These are phyloP conservation scores for Larimichthys crocea DNA, from an alignment of 2,113 vertebrate species.

Conservation along the genomic window DNA sequence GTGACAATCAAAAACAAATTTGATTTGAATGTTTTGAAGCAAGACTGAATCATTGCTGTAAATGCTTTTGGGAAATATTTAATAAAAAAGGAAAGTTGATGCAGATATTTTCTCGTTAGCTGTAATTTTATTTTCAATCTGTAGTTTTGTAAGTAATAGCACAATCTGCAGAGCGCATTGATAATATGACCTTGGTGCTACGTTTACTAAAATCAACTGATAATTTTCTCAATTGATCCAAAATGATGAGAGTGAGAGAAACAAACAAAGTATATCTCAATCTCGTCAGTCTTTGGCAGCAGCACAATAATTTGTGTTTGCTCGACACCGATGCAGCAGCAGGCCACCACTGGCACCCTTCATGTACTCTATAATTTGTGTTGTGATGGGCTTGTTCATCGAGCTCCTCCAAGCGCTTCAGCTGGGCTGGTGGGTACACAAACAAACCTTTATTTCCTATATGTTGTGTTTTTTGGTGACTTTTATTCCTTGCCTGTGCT, in stretches of 20 bases:
- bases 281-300: slow-evolving; percentile 24
- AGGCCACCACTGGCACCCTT: slow-evolving; percentile 31
- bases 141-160: slow-evolving; percentile 26
- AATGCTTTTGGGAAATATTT: slow-evolving; percentile 40
- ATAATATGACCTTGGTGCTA: slow-evolving; percentile 13
- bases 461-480: slow-evolving; percentile 13
- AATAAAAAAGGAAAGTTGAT: slow-evolving; percentile 47
- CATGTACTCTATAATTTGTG: slow-evolving; percentile 62
- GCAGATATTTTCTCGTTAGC: slow-evolving; percentile 40
- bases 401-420: slow-evolving; percentile 31
- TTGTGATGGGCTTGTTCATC: slow-evolving; percentile 50
- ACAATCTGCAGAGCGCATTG: neutral
- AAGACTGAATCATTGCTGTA: slow-evolving; percentile 50
- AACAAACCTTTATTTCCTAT: slow-evolving; percentile 48
- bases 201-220: slow-evolving; percentile 18
- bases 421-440: slow-evolving; percentile 28
- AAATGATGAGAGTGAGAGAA: neutral
- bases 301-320: slow-evolving; percentile 50
- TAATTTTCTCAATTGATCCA: slow-evolving; percentile 12
- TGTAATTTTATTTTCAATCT: slow-evolving; percentile 43
- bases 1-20: slow-evolving; percentile 43
- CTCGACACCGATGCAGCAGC: slow-evolving; percentile 39
- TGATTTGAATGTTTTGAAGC: slow-evolving; percentile 26
- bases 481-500: slow-evolving; percentile 15
- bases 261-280: slow-evolving; percentile 13